Percentiles rank a stretch among this genome's conserved stretches.
These are phyloP conservation scores for Lophochroa leadbeateri DNA, from an alignment of 2,113 vertebrate species.

Conservation along the genomic window DNA sequence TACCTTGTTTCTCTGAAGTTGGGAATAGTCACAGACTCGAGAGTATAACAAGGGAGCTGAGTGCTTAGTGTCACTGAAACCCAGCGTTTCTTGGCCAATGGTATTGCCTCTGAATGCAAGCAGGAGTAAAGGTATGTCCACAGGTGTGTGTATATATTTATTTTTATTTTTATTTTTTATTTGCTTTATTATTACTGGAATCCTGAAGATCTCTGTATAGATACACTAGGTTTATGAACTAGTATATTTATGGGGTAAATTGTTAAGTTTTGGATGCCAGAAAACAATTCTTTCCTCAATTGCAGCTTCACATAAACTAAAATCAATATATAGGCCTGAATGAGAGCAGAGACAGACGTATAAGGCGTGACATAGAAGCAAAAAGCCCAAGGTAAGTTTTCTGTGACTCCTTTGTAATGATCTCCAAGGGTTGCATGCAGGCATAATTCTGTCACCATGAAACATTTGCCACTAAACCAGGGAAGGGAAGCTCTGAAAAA, in stretches of 20 bases:
- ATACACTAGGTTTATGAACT: background rate
- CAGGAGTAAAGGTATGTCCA: background rate
- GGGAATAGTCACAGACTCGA: background rate
- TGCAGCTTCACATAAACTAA: background rate
- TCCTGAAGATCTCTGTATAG: background rate
- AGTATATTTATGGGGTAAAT: background rate
- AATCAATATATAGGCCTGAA: background rate
- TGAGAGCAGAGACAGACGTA: background rate
- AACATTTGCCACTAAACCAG: background rate
- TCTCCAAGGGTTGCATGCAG: background rate
- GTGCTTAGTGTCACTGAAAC: background rate
- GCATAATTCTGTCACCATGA: background rate
- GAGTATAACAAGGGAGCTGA: background rate
- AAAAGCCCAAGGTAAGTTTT: background rate
- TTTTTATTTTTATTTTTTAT: background rate
- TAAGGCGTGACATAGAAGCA: background rate
- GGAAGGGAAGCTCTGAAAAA: background rate
- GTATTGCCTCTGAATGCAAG: background rate
- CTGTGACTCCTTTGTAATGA: background rate
- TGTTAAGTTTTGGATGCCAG: background rate
- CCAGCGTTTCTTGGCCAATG: background rate
- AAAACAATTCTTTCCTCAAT: background rate
- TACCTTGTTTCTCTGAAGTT: background rate
- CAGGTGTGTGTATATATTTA: fast-evolving
- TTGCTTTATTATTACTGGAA: background rate